phyloP scores from a whole-genome alignment of 1,140 invertebrate species.

The Hylyphantes graminicola region DNA sequence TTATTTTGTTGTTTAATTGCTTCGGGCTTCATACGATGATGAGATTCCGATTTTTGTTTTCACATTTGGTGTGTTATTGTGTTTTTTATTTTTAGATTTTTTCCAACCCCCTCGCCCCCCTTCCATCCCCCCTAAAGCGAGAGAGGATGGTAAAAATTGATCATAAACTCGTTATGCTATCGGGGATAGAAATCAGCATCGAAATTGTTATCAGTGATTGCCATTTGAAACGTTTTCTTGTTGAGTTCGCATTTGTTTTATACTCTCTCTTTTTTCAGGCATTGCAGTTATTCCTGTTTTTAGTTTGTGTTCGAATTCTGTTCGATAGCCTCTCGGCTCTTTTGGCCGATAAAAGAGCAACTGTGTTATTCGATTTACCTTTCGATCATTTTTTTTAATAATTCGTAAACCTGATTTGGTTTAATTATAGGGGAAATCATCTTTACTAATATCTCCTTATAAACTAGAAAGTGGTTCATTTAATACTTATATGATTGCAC shows the following conservation, averaged over 20 bases:
- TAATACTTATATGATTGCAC: no score
- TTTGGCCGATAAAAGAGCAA: no score
- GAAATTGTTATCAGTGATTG: slow-evolving; percentile 59
- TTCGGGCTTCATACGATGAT: slow-evolving; percentile 53
- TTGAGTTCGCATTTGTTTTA: slow-evolving; percentile 39
- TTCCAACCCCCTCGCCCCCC: slow-evolving; percentile 2
- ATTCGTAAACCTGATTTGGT: no score
- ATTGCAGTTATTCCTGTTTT: slow-evolving; percentile 7
- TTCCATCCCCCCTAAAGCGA: slow-evolving; percentile 46
- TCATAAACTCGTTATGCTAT: slow-evolving; percentile 58
- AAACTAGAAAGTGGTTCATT: no score
- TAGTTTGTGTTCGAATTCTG: background rate
- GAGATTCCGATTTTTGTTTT: slow-evolving; percentile 60
- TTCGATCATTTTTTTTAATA: no score
- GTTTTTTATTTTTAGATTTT: slow-evolving; percentile 35
- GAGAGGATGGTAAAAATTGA: slow-evolving; percentile 48
- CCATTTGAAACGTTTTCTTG: slow-evolving; percentile 42
- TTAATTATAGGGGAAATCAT: no score
- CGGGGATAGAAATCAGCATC: background rate
- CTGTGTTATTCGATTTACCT: no score
- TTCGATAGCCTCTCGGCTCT: no score
- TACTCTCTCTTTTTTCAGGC: slow-evolving; percentile 13
- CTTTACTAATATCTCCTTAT: no score
- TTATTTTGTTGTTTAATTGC: slow-evolving; percentile 61
- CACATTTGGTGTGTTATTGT: slow-evolving; percentile 35